Percentiles rank a stretch among this genome's conserved stretches.
Conservation (phyloP, 2,888 invertebrate species). For the Lasioglossum malachurum region DNA sequence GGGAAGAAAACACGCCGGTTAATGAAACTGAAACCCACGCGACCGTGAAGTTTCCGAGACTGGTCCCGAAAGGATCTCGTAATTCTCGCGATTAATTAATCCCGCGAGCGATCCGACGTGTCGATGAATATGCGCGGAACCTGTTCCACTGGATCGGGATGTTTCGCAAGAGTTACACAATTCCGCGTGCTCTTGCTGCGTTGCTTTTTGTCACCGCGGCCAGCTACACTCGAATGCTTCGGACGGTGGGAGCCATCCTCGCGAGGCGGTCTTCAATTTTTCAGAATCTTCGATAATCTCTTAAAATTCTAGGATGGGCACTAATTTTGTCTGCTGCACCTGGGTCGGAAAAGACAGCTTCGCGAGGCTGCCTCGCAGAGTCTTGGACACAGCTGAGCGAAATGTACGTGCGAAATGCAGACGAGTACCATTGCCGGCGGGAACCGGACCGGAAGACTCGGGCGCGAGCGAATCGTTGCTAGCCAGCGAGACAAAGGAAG, state of each 20-base stretch:
- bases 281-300: no score
- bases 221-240: neutral
- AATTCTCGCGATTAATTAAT: conserved; percentile 35
- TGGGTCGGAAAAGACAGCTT: neutral
- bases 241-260: neutral
- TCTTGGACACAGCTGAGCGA: conserved; percentile 20
- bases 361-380: neutral
- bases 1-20: conserved; percentile 8
- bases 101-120: neutral
- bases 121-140: conserved; percentile 39
- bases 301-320: no score
- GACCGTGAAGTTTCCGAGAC: conserved; percentile 16
- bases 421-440: conserved; percentile 32
- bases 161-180: conserved; percentile 47
- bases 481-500: conserved; percentile 52
- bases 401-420: conserved; percentile 23
- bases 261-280: neutral
- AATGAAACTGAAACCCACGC: neutral
- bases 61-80: conserved; percentile 6
- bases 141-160: conserved; percentile 30
- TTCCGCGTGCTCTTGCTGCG: conserved; percentile 5
- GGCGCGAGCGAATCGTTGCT: conserved; percentile 21
- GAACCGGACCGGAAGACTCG: conserved; percentile 54
- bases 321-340: no score
- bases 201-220: neutral